These are phyloP conservation scores for Oreochromis mossambicus DNA, from an alignment of 2,797 vertebrate genomes.

Conservation along the genomic window DNA sequence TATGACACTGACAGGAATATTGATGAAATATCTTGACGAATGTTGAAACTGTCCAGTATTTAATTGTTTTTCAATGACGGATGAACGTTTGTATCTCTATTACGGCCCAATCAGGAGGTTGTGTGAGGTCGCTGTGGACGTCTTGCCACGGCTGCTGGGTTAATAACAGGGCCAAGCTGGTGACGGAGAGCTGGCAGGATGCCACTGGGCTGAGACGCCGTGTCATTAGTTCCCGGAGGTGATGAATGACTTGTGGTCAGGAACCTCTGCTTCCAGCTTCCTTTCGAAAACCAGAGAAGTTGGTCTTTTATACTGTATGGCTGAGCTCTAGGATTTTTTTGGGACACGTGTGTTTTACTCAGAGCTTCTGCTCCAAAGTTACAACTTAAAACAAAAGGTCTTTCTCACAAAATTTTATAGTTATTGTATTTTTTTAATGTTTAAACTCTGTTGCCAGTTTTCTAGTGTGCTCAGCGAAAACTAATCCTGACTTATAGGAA, in stretches of 20 bases:
- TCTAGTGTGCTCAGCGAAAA: not conserved
- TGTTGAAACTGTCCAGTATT: not conserved
- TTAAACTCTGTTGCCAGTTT: not conserved
- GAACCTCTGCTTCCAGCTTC: constrained; percentile 31
- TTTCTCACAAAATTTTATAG: not conserved
- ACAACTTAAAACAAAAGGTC: not conserved
- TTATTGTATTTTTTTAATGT: not conserved
- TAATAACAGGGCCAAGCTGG: constrained; percentile 68
- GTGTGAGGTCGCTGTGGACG: constrained; percentile 55
- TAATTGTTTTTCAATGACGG: constrained; percentile 4
- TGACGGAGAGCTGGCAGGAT: constrained; percentile 56
- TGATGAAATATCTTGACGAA: not conserved
- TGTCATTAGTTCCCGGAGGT: constrained; percentile 68
- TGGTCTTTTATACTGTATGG: constrained; percentile 13
- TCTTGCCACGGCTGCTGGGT: constrained; percentile 53
- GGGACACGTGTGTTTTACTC: not conserved
- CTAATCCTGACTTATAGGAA: not conserved
- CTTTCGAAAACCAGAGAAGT: constrained; percentile 37
- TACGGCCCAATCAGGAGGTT: constrained; percentile 35
- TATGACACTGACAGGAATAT: not conserved
- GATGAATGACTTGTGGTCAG: constrained; percentile 69
- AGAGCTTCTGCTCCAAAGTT: not conserved
- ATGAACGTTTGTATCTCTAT: constrained; percentile 25
- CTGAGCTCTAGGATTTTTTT: not conserved
- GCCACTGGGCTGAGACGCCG: constrained; percentile 41